Percentiles rank a stretch among this genome's conserved stretches.
Conservation (phyloP, 2,113 vertebrate species). For the Eupsittula cactorum region DNA sequence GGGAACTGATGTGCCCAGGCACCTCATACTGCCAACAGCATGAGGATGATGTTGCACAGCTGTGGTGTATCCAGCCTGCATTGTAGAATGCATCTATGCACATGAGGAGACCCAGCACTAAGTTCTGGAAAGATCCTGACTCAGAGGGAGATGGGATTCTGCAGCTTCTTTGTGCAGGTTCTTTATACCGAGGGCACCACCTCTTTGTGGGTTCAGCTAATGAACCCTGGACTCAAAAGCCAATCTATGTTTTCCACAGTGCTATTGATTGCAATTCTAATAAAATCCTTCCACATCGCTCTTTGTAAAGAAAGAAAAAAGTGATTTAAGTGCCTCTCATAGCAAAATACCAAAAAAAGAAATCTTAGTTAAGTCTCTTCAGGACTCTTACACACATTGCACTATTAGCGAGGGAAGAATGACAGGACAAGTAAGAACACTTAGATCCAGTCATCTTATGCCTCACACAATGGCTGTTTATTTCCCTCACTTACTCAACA, state of each 20-base stretch:
- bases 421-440: background rate
- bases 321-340: background rate
- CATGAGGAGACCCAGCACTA: rapidly evolving
- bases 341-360: background rate
- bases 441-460: background rate
- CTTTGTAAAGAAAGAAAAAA: no score
- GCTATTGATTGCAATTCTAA: background rate
- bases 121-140: background rate
- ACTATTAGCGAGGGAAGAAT: background rate
- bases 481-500: background rate
- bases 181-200: background rate
- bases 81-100: rapidly evolving
- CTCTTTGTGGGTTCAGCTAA: background rate
- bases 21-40: rapidly evolving
- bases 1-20: rapidly evolving
- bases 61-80: rapidly evolving
- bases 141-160: background rate
- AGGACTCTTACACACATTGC: background rate
- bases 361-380: background rate
- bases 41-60: background rate
- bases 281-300: background rate
- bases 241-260: background rate
- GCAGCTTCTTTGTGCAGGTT: background rate
- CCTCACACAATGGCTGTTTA: background rate
- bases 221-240: background rate